Base-by-base conservation (phyloP, 2,113 vertebrate species). In the Heterotis niloticus region DNA sequence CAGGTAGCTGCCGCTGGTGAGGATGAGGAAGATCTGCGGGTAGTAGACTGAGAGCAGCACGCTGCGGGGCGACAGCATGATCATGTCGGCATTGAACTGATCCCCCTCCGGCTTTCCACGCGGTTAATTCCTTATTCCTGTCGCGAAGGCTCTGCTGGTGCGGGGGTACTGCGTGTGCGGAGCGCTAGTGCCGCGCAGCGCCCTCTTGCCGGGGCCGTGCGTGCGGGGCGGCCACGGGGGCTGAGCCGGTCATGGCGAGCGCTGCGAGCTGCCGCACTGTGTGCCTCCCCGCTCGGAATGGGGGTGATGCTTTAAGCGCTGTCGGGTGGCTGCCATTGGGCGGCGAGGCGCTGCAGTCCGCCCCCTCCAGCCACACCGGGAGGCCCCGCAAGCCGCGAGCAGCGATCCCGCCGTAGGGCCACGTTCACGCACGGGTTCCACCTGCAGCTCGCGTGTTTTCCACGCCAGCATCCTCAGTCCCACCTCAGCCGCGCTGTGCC, bases 11-110 rank as follows among this genome's bases (percentile, higher is more conserved):
- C 95, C 94, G 86, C 97, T 98, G 90, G 96, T 97, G 89, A 99
- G 94, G 92, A 98, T 95, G 88, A 99, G 95, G 91, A 98, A 98
- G 89, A 99, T 96, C 94, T 98, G 97, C 80, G 96, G 97, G 82
- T 96, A 98, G 89, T 96, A 97, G 88, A 98, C 93, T 90, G 96
- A 96, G 89, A 98, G 94, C 89, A 97, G 93, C 83, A 96, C 95
- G 91, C 95, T 90, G 93, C 95, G 95, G 84, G 95, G 95, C 86
- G 95, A 95, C 89, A 96, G 92, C 88, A 96, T 92, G 93, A 96
- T 95, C 97, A 99, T 99, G 94, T 93, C 92, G 91, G 89, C 91
- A 92, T 91, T 83, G 89, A 92, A 85, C 88, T 87, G 88, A 85
- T 83, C 73, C 87, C 85, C 85, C 89, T 86, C 83, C 86, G 34